Evolutionary conservation across 2,888 invertebrate species (phyloP), one percentile per base, ranked within the genome.

Genomic region (Caenorhabditis sp.): DNA sequence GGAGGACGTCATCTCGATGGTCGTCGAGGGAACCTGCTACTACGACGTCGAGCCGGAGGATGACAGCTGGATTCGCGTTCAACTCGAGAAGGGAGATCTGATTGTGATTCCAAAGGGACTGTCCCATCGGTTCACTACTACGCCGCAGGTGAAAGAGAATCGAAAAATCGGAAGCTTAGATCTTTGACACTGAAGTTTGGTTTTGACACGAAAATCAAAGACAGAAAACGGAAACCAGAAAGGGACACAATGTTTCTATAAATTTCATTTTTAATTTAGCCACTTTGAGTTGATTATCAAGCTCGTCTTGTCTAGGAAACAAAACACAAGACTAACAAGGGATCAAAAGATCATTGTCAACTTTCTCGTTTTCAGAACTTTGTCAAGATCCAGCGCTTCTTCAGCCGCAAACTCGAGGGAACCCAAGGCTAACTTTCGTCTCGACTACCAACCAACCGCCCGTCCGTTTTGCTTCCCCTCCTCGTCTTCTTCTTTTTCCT

Each of bases 301-400:
- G n/a, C n/a, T n/a, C n/a, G n/a, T n/a, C n/a, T n/a, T n/a, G n/a
- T n/a, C n/a, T n/a, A n/a, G n/a, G n/a, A n/a, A n/a, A n/a, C n/a
- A n/a, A n/a, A n/a, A n/a, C n/a, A n/a, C n/a, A n/a, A n/a, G n/a
- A n/a, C n/a, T n/a, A n/a, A n/a, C n/a, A n/a, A n/a, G n/a, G n/a
- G n/a, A n/a, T n/a, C n/a, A n/a, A 20, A 3, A 51, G 18, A 15
- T 55, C 55, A n/a, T n/a, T n/a, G n/a, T n/a, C n/a, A n/a, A n/a
- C n/a, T n/a, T n/a, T 40, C 13, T 11, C 13, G 3, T 44, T 60
- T 88, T 15, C 83, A 89, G 89, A 89, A 89, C 82, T 87, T 77
- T 61, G 89, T 89, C 65, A 85, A 88, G 53, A 84, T 89, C 44
- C 89, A 89, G 65, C 88, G 89, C 56, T 89, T 89, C 87, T 87